Conservation (phyloP, 2,888 invertebrate genomes). For the Meiosimyza platycephala region DNA sequence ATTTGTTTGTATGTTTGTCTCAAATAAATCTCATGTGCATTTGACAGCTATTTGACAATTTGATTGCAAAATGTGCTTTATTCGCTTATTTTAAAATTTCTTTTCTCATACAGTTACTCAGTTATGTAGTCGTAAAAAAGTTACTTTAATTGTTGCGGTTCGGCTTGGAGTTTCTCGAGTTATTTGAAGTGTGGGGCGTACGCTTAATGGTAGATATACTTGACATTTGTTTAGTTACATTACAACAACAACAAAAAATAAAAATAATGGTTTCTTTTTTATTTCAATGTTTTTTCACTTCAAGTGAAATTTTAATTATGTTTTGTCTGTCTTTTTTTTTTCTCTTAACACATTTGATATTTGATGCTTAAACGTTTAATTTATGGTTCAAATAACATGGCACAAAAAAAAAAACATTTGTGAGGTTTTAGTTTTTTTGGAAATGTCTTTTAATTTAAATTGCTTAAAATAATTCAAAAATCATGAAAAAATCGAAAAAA, state of each 20-base stretch:
- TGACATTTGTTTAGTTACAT: neutral
- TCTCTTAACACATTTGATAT: neutral
- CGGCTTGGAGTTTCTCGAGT: neutral
- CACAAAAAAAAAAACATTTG: too few species aligned
- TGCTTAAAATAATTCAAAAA: too few species aligned
- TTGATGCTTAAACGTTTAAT: slow-evolving; percentile 4
- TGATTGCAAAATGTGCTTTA: slow-evolving; percentile 34
- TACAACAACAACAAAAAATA: neutral
- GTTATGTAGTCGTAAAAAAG: neutral
- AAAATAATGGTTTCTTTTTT: neutral
- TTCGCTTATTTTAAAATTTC: neutral
- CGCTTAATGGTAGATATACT: neutral
- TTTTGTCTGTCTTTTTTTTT: neutral
- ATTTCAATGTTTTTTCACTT: slow-evolving; percentile 4
- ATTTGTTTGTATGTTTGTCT: slow-evolving; percentile 2
- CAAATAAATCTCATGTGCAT: slow-evolving; percentile 24
- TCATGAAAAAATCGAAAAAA: too few species aligned
- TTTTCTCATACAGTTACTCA: neutral
- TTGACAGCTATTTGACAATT: slow-evolving; percentile 40
- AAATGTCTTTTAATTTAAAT: too few species aligned
- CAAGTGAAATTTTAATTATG: slow-evolving; percentile 25
- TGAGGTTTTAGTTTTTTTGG: too few species aligned
- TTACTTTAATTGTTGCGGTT: neutral
- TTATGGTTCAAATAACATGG: neutral
- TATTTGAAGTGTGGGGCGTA: slow-evolving; percentile 11